phyloP scores from a whole-genome alignment of 2,797 vertebrate species.

The Chrosomus eos region DNA sequence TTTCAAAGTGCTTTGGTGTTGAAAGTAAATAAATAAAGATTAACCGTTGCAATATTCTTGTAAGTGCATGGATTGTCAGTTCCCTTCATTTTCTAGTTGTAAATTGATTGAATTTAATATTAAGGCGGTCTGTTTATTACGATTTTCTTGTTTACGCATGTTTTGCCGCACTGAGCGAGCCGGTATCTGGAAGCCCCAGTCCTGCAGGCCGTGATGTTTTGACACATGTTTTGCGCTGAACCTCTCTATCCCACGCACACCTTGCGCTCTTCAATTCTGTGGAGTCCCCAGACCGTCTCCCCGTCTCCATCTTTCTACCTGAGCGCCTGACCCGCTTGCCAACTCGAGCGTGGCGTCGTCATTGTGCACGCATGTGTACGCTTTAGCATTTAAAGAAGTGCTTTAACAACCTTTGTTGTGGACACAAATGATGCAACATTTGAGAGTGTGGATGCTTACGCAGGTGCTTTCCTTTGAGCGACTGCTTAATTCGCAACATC shows the following conservation, averaged over 20 bases:
- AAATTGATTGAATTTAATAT: slow-evolving; percentile 64
- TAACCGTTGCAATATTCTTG: slow-evolving; percentile 50
- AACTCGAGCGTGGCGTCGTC: slow-evolving; percentile 79
- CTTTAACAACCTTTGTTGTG: slow-evolving; percentile 68
- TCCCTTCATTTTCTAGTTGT: slow-evolving; percentile 69
- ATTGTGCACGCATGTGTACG: slow-evolving; percentile 75
- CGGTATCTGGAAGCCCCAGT: slow-evolving; percentile 48
- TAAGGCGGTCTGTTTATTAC: slow-evolving; percentile 52
- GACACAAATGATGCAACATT: slow-evolving; percentile 82
- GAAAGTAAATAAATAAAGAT: not conserved
- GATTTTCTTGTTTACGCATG: slow-evolving; percentile 53
- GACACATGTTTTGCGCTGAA: slow-evolving; percentile 40
- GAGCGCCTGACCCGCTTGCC: slow-evolving; percentile 78
- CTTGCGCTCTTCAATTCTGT: slow-evolving; percentile 59
- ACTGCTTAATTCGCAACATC: slow-evolving; percentile 65
- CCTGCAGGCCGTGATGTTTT: slow-evolving; percentile 46
- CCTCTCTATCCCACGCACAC: slow-evolving; percentile 48
- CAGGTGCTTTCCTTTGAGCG: slow-evolving; percentile 80
- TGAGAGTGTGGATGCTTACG: slow-evolving; percentile 81
- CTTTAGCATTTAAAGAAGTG: slow-evolving; percentile 77
- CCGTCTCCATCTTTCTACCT: slow-evolving; percentile 37
- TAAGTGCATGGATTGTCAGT: slow-evolving; percentile 56
- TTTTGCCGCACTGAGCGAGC: slow-evolving; percentile 22
- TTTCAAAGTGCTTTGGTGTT: slow-evolving; percentile 12
- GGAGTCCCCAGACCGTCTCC: slow-evolving; percentile 34